Evolutionary conservation across 1,140 invertebrate species (phyloP).

Genomic region (Himalopsyche phryganea): DNA sequence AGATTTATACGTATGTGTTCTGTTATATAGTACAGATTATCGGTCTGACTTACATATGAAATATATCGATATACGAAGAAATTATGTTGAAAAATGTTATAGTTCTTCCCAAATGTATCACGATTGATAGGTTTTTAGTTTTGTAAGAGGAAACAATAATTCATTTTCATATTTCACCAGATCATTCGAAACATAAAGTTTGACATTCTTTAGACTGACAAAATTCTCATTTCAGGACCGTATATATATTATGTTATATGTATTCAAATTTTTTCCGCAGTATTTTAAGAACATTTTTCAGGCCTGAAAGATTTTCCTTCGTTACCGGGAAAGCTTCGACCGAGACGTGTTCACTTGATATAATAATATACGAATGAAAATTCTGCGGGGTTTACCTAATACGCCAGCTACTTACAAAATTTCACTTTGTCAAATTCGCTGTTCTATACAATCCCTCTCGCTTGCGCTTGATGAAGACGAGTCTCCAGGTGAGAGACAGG

Average conservation of each 20-base stretch:
- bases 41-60: no score
- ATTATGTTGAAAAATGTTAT: no score
- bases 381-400: slow-evolving; percentile 17
- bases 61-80: no score
- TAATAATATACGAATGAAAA: slow-evolving; percentile 22
- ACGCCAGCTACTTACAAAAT: slow-evolving; percentile 12
- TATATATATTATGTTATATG: background rate
- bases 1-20: no score
- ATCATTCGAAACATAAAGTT: no score
- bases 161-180: no score
- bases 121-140: no score
- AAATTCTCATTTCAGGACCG: no score
- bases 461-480: background rate
- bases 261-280: background rate
- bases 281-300: slow-evolving; percentile 3
- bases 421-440: slow-evolving; percentile 21
- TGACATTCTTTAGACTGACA: no score
- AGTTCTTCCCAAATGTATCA: no score
- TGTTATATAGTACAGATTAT: no score
- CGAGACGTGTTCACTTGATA: slow-evolving; percentile 10
- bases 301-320: slow-evolving; percentile 12
- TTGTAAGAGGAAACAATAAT: no score
- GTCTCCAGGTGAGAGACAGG: background rate
- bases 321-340: slow-evolving; percentile 11
- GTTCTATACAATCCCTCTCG: slow-evolving; percentile 13